These are phyloP conservation scores for Dolichopus griseipennis DNA, from an alignment of 2,888 invertebrate species.

Conservation along the genomic window DNA sequence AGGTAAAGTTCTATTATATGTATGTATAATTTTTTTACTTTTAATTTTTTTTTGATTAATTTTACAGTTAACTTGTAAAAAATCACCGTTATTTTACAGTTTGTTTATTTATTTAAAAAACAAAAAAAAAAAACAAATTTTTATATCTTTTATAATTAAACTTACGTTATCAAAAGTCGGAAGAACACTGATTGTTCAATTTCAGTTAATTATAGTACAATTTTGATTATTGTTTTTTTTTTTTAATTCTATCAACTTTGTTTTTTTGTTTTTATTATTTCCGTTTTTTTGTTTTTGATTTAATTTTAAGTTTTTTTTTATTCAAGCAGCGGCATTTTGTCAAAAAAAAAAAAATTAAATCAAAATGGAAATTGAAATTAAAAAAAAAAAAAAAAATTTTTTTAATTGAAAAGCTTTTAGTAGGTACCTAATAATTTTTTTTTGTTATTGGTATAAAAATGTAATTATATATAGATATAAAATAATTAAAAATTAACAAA, in stretches of 20 bases:
- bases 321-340: not conserved
- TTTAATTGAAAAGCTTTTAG: slow-evolving; percentile 6
- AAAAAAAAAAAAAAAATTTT: not conserved
- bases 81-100: no score
- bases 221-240: not conserved
- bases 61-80: no score
- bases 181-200: slow-evolving; percentile 8
- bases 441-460: not conserved
- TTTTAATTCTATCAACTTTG: not conserved
- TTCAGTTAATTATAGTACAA: not conserved
- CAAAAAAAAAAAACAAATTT: no score
- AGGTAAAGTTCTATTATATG: no score
- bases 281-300: not conserved
- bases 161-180: slow-evolving; percentile 8
- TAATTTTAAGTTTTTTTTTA: not conserved
- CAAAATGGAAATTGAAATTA: not conserved
- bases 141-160: not conserved
- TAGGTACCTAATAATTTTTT: not conserved
- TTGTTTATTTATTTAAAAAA: no score
- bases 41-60: no score
- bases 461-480: slow-evolving; percentile 4
- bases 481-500: not conserved
- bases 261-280: not conserved
- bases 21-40: no score
- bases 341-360: not conserved